Percentiles rank a stretch among this genome's conserved stretches.
Conservation (phyloP, 2,888 invertebrate species). For the Caenorhabditis uteleia region DNA sequence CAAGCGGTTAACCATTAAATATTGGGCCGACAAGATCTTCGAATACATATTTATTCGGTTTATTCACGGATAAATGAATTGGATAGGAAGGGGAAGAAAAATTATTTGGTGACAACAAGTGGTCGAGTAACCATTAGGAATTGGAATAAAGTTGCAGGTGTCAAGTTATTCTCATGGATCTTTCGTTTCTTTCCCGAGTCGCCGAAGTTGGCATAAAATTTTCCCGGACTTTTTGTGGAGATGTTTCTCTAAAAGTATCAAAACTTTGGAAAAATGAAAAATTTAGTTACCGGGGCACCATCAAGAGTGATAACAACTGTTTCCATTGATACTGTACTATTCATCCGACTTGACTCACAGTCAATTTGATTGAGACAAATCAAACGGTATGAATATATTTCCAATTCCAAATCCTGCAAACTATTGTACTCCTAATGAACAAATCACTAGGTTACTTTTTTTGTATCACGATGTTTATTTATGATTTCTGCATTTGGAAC, state of each 20-base stretch:
- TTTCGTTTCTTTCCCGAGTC: slow-evolving; percentile 17
- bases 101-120: slow-evolving; percentile 46
- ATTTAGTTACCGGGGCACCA: slow-evolving; percentile 27
- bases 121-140: slow-evolving; percentile 46
- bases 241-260: slow-evolving; percentile 19
- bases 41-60: not conserved
- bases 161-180: slow-evolving; percentile 13
- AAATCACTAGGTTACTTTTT: slow-evolving; percentile 29
- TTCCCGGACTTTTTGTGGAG: slow-evolving; percentile 17
- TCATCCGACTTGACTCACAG: slow-evolving; percentile 45
- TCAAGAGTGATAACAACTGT: slow-evolving; percentile 34
- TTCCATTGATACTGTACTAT: slow-evolving; percentile 38
- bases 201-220: slow-evolving; percentile 21
- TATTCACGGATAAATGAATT: not conserved
- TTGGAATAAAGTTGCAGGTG: slow-evolving; percentile 39
- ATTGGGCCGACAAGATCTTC: too few species aligned
- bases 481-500: slow-evolving; percentile 40
- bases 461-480: slow-evolving; percentile 43
- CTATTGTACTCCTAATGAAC: not conserved
- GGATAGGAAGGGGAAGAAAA: not conserved
- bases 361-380: slow-evolving; percentile 46
- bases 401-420: slow-evolving; percentile 39
- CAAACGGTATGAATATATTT: slow-evolving; percentile 39
- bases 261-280: not conserved
- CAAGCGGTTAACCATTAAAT: too few species aligned